Conservation (phyloP, 2,888 invertebrate species). For the Hirtodrosophila histrioides region DNA sequence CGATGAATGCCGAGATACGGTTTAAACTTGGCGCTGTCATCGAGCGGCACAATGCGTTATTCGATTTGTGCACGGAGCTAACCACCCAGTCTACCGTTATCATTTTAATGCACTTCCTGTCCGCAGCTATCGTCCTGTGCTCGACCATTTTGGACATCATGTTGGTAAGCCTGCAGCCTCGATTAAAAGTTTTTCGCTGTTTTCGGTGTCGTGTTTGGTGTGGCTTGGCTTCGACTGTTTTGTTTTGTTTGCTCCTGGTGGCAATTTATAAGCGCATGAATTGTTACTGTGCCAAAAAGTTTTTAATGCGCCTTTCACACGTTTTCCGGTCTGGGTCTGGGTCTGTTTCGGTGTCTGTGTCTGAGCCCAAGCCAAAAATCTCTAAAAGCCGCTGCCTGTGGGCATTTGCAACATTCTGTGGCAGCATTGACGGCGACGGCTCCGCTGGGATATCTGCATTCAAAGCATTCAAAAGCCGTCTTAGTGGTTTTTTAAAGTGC, state of each 20-base stretch:
- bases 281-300: constrained; percentile 64
- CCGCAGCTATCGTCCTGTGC: constrained; percentile 82
- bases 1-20: constrained; percentile 69
- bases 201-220: constrained; percentile 20
- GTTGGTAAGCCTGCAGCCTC: constrained; percentile 71
- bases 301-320: constrained; percentile 67
- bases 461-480: constrained; percentile 3
- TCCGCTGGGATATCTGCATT: constrained; percentile 12
- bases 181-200: constrained; percentile 62
- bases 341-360: constrained; percentile 6
- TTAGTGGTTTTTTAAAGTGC: constrained; percentile 9
- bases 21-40: constrained; percentile 65
- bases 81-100: constrained; percentile 77
- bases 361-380: background rate
- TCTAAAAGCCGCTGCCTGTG: constrained; percentile 20
- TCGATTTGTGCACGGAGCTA: constrained; percentile 82
- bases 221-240: constrained; percentile 7
- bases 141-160: constrained; percentile 82
- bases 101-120: constrained; percentile 83
- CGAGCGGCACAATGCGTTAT: constrained; percentile 80
- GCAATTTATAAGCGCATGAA: constrained; percentile 69
- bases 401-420: constrained; percentile 15
- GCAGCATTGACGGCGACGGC: background rate
- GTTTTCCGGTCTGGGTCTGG: constrained; percentile 43
- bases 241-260: constrained; percentile 48